Percentiles rank a stretch among this genome's conserved stretches.
Evolutionary conservation across 1,140 invertebrate genomes (phyloP).

Genomic region (Achroia grisella): DNA sequence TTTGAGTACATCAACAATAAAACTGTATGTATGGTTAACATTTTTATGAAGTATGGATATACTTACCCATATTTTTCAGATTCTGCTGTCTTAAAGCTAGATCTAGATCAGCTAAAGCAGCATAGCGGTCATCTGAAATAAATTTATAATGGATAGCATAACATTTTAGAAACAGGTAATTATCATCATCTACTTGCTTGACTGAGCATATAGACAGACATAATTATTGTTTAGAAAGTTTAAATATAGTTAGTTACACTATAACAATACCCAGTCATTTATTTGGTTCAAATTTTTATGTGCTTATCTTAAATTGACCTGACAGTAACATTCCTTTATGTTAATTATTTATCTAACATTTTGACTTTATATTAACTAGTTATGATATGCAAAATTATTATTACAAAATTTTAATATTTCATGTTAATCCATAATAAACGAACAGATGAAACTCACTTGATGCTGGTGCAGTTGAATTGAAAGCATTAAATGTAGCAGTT

Average conservation of each 20-base stretch:
- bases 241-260: too few species aligned
- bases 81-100: slow-evolving; percentile 64
- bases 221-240: too few species aligned
- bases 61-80: slow-evolving; percentile 56
- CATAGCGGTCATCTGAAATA: slow-evolving; percentile 67
- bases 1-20: background rate
- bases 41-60: slow-evolving; percentile 1
- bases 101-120: slow-evolving; percentile 69
- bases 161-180: background rate
- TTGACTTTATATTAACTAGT: background rate
- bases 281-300: too few species aligned
- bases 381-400: too few species aligned
- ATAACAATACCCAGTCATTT: too few species aligned
- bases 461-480: slow-evolving; percentile 29
- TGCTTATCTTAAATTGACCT: too few species aligned
- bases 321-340: background rate
- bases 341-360: background rate
- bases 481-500: slow-evolving; percentile 41
- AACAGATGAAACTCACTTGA: slow-evolving; percentile 56
- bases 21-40: background rate
- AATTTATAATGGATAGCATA: slow-evolving; percentile 7
- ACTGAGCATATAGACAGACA: too few species aligned
- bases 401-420: too few species aligned
- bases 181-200: background rate
- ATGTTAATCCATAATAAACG: too few species aligned